Conservation (phyloP, 64 coral and sea anemone genomes). For the Astreopora myriophthalma region DNA sequence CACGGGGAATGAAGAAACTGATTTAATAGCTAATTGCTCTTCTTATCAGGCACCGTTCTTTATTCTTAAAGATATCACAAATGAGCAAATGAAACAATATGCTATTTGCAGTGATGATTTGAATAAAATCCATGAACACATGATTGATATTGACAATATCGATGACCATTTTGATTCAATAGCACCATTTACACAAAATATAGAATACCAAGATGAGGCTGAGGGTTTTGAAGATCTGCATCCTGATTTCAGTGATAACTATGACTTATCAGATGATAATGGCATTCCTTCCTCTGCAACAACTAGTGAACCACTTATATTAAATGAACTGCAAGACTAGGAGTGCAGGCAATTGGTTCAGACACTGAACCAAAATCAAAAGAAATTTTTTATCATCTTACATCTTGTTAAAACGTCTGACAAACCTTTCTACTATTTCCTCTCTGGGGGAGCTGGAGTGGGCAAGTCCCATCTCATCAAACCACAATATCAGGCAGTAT, state of each 20-base stretch:
- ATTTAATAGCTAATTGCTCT: not conserved
- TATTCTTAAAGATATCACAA: not conserved
- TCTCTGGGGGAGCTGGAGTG: conserved; percentile 27
- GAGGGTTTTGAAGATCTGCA: too few relatives aligned
- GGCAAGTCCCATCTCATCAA: conserved; percentile 33
- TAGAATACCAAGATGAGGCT: too few relatives aligned
- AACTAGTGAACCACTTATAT: too few relatives aligned
- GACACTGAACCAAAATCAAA: conserved; percentile 40
- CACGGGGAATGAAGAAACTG: not conserved
- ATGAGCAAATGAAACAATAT: not conserved
- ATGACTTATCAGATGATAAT: too few relatives aligned
- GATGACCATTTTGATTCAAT: not conserved
- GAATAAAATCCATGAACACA: not conserved
- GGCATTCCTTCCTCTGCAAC: too few relatives aligned
- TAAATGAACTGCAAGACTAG: too few relatives aligned
- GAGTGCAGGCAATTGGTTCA: not conserved
- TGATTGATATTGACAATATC: not conserved
- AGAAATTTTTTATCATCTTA: not conserved
- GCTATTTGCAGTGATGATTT: not conserved
- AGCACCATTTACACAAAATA: too few relatives aligned
- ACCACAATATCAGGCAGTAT: conserved; percentile 21
- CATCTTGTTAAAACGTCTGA: conserved; percentile 42
- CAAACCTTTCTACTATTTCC: conserved; percentile 46
- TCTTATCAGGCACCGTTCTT: not conserved
- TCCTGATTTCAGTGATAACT: too few relatives aligned